Conservation (phyloP, 1,140 invertebrate genomes). For the Dendrolimus kikuchii region DNA sequence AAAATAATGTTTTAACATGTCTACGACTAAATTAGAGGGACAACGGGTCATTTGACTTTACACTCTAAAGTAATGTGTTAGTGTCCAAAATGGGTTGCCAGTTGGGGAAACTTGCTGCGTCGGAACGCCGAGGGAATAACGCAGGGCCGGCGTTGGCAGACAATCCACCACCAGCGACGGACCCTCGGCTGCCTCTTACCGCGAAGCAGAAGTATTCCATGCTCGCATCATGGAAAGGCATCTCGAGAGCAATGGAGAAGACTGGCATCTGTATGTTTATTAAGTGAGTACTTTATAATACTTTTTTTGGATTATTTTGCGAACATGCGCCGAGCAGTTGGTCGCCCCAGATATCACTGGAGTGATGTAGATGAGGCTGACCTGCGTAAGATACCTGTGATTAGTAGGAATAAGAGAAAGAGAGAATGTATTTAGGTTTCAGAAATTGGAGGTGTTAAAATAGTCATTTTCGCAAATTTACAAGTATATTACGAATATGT, state of each 20-base stretch:
- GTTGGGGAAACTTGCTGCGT: constrained; percentile 80
- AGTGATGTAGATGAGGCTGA: no score
- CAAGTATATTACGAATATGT: no score
- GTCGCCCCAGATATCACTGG: no score
- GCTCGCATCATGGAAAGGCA: constrained; percentile 91
- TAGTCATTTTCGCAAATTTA: no score
- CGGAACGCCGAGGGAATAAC: constrained; percentile 66
- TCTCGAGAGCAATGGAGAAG: constrained; percentile 87
- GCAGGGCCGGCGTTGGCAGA: constrained; percentile 49
- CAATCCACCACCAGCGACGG: constrained; percentile 76
- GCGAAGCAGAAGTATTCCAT: constrained; percentile 91
- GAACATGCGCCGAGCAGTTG: background rate
- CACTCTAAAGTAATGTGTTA: constrained; percentile 7
- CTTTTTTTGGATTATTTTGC: constrained; percentile 1
- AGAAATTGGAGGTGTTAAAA: no score
- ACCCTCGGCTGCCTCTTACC: constrained; percentile 86
- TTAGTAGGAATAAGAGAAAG: no score
- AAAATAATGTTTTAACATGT: no score
- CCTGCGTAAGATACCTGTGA: no score
- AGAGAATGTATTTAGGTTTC: no score
- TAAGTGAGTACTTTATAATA: constrained; percentile 78
- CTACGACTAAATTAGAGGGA: no score
- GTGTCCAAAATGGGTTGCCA: constrained; percentile 80
- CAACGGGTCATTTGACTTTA: no score
- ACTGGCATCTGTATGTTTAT: constrained; percentile 93